phyloP scores from a whole-genome alignment of 2,888 invertebrate species.

The Endomychus coccineus region DNA sequence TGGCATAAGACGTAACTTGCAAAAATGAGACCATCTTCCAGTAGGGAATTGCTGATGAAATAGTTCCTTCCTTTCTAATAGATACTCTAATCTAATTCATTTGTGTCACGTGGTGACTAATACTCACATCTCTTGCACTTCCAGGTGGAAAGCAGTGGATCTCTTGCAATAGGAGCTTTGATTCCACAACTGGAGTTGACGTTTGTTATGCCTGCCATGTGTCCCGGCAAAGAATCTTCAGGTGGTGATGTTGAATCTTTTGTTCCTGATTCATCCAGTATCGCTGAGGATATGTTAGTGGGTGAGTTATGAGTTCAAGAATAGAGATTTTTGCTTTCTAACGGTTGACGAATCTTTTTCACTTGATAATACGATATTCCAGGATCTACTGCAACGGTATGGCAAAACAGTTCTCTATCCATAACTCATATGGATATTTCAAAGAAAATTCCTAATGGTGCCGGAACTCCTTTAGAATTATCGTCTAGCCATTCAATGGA shows the following conservation, averaged over 20 bases:
- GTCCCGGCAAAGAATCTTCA: slow-evolving; percentile 79
- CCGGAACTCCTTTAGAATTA: slow-evolving; percentile 20
- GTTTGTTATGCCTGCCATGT: slow-evolving; percentile 76
- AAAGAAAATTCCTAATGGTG: slow-evolving; percentile 26
- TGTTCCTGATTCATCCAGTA: slow-evolving; percentile 77
- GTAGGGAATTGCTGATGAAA: no score
- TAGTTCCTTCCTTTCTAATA: no score
- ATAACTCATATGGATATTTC: slow-evolving; percentile 24
- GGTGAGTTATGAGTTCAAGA: slow-evolving; percentile 40
- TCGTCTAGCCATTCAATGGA: slow-evolving; percentile 25
- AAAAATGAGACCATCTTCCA: no score
- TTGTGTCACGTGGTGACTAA: no score
- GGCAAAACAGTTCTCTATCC: slow-evolving; percentile 33
- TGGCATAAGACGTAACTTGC: no score
- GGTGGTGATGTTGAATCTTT: slow-evolving; percentile 73
- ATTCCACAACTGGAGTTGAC: slow-evolving; percentile 84
- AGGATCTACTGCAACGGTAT: slow-evolving; percentile 36
- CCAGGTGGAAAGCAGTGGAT: slow-evolving; percentile 43
- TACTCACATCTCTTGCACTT: no score
- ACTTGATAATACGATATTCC: slow-evolving; percentile 3
- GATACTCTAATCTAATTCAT: no score
- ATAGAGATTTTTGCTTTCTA: background rate
- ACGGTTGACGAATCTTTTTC: background rate
- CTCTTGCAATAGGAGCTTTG: slow-evolving; percentile 66
- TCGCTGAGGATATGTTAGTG: slow-evolving; percentile 63